Evolutionary conservation across 2,888 invertebrate species (phyloP).

Genomic region (Caenorhabditis sp.): DNA sequence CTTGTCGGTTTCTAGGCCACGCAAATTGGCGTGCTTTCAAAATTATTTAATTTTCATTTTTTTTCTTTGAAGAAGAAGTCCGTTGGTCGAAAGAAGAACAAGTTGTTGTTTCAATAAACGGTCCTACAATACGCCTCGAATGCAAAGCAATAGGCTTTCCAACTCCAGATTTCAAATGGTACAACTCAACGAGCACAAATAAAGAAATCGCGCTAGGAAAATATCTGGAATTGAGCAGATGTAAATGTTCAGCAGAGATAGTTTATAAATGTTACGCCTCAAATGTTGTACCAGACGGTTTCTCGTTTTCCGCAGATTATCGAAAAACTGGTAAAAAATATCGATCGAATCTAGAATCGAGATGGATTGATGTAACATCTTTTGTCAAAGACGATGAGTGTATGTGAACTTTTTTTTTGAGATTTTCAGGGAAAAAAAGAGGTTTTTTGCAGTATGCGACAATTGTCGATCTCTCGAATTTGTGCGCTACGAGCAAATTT

Average conservation of each 20-base stretch:
- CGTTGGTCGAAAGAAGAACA: conserved; percentile 26
- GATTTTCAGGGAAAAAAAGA: neutral
- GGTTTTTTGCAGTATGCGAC: conserved; percentile 50
- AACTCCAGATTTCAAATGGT: conserved; percentile 71
- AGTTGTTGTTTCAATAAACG: conserved; percentile 27
- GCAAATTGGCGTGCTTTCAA: neutral
- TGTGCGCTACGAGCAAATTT: conserved; percentile 41
- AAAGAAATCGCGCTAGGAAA: conserved; percentile 30
- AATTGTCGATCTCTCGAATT: conserved; percentile 51
- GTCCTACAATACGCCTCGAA: conserved; percentile 45
- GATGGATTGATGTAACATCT: conserved; percentile 51
- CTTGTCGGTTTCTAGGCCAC: neutral
- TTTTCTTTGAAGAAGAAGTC: conserved; percentile 13
- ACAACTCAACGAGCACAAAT: conserved; percentile 23
- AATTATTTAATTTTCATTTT: neutral
- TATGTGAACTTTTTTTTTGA: conserved; percentile 7
- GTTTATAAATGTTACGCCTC: conserved; percentile 35
- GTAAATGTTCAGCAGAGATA: neutral
- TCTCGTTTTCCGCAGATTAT: conserved; percentile 37
- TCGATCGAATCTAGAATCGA: conserved; percentile 53
- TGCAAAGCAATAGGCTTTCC: conserved; percentile 72
- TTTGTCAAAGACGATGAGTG: conserved; percentile 43
- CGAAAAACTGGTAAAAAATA: conserved; percentile 48
- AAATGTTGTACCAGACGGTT: conserved; percentile 46
- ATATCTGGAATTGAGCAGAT: conserved; percentile 46